Evolutionary conservation across 2,888 invertebrate species (phyloP).

Genomic region (Acanthacorydalis orientalis): DNA sequence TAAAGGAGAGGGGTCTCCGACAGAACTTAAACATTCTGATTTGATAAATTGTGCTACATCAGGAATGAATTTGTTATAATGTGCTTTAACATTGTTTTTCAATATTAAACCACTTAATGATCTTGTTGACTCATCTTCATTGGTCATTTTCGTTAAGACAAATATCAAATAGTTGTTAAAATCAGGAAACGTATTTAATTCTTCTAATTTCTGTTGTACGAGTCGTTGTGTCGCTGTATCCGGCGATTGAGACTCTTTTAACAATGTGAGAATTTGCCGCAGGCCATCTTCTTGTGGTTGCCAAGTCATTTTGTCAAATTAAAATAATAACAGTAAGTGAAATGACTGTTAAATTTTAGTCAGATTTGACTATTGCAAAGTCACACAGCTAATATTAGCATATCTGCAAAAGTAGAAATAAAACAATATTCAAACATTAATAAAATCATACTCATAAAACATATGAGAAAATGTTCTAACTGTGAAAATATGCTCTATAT

Average conservation of each 20-base stretch:
- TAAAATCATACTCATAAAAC: background rate
- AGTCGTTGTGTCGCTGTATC: slow-evolving; percentile 88
- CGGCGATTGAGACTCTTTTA: slow-evolving; percentile 95
- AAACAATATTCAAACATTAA: background rate
- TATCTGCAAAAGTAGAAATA: slow-evolving; percentile 1
- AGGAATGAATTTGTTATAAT: slow-evolving; percentile 72
- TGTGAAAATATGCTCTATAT: background rate
- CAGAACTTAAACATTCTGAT: slow-evolving; percentile 80
- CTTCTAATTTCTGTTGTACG: slow-evolving; percentile 96
- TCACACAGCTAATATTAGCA: too few relatives aligned
- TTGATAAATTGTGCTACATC: slow-evolving; percentile 88
- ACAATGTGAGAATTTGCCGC: slow-evolving; percentile 84
- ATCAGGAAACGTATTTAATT: slow-evolving; percentile 91
- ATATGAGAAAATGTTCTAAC: background rate
- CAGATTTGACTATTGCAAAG: too few relatives aligned
- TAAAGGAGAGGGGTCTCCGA: slow-evolving; percentile 85
- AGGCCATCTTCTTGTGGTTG: slow-evolving; percentile 91
- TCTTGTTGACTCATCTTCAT: slow-evolving; percentile 90
- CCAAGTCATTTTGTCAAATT: slow-evolving; percentile 36
- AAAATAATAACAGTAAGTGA: slow-evolving; percentile 2
- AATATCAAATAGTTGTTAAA: slow-evolving; percentile 97
- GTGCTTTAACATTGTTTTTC: slow-evolving; percentile 91
- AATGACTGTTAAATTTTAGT: slow-evolving; percentile 2
- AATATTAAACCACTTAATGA: slow-evolving; percentile 91
- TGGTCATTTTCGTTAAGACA: slow-evolving; percentile 79